Conservation (phyloP, 2,797 vertebrate species). For the Borostomias antarcticus region DNA sequence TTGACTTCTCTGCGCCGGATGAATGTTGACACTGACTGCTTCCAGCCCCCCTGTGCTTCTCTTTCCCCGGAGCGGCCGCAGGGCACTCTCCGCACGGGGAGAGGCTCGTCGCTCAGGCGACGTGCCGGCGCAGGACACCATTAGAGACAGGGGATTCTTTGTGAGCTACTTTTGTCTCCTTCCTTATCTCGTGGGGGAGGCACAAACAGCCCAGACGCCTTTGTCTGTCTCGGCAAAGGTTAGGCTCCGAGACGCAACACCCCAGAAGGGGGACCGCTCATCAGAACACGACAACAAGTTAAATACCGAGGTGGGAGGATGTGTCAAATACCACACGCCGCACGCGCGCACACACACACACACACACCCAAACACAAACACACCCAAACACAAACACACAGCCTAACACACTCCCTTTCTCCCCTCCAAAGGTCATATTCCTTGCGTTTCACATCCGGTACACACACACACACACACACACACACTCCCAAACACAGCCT, state of each 20-base stretch:
- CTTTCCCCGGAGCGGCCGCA: slow-evolving; percentile 39
- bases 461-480: background rate
- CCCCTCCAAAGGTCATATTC: no score
- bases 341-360: slow-evolving; percentile 13
- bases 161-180: slow-evolving; percentile 68
- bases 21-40: background rate
- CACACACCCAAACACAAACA: slow-evolving; percentile 13
- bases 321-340: slow-evolving; percentile 54
- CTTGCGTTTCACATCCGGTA: no score
- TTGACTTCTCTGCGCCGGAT: background rate
- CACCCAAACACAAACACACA: slow-evolving; percentile 13
- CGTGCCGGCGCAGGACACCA: slow-evolving; percentile 56
- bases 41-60: background rate
- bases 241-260: slow-evolving; percentile 58
- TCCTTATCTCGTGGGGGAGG: slow-evolving; percentile 63
- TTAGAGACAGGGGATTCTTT: slow-evolving; percentile 61
- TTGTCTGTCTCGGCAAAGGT: slow-evolving; percentile 74
- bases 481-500: slow-evolving; percentile 20
- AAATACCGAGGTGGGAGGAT: slow-evolving; percentile 66
- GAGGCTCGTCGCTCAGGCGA: slow-evolving; percentile 61
- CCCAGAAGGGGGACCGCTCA: slow-evolving; percentile 71
- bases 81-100: slow-evolving; percentile 51
- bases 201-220: slow-evolving; percentile 56
- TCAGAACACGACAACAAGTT: slow-evolving; percentile 71
- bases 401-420: no score